Evolutionary conservation across 2,797 vertebrate genomes (phyloP), one percentile per base, ranked within the genome.

Genomic region (Eupleurogrammus muticus): DNA sequence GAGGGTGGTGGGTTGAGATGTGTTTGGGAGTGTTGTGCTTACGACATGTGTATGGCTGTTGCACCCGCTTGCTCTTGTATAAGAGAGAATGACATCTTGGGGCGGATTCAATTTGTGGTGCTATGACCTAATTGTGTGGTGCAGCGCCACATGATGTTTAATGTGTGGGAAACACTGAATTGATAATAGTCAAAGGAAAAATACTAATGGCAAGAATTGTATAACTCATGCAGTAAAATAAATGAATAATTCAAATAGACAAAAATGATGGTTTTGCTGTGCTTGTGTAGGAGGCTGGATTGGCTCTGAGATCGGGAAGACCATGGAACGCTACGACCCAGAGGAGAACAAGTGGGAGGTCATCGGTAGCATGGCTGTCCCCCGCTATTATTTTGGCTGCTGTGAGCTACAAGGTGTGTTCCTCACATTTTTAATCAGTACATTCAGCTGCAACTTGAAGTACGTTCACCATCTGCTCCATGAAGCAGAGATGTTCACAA

Each of bases 321-420:
- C 97, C 19, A 96, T 99, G 93, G 98, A 99, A 89, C 94, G 97
- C 68, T 99, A 96, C 51, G 98, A 99, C 89, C 97, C 97, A 0
- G 96, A 95, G 77, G 97, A 98, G 84, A 99, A 99, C 77, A 96
- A 93, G 60, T 99, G 98, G 98, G 97, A 98, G 90, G 90, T 97
- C 34, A 96, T 98, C 14, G 98, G 96, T 76, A 96, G 69, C 86
- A 98, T 99, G 97, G 93, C 93, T 1, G 87, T 97, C 67, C 96
- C 98, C 2, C 96, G 98, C 17, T 98, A 98, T 83, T 97, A 95
- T 87, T 99, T 99, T 72, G 98, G 97, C 57, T 99, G 98, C 88
- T 99, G 97, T 89, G 97, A 99, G 91, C 94, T 98, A 53, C 96
- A 99, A 93, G 98, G 98, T 98, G 82, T 80, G 52, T 67, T 60